Conservation (phyloP, 2,113 vertebrate genomes). For the Sapayoa aenigma region DNA sequence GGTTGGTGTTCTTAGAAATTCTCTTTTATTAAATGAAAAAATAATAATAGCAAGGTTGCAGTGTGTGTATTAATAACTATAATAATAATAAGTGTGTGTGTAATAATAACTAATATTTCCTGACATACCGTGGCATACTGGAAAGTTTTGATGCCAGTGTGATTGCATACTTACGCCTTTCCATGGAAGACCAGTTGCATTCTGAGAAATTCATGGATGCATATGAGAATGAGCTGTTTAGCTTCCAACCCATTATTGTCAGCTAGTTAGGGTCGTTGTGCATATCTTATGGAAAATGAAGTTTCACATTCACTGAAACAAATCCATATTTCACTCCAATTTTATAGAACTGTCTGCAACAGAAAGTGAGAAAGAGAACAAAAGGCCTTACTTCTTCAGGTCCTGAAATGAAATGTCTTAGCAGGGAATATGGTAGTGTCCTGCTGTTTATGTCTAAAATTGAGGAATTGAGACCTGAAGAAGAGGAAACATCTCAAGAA, state of each 20-base stretch:
- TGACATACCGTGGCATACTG: background rate
- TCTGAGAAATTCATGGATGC: background rate
- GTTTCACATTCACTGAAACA: background rate
- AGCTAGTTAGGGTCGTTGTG: background rate
- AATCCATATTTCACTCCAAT: background rate
- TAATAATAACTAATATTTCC: background rate
- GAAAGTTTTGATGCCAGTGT: background rate
- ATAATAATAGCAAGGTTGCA: background rate
- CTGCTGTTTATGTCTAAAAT: background rate
- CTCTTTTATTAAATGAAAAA: background rate
- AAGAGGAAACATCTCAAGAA: constrained; percentile 34
- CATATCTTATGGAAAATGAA: background rate
- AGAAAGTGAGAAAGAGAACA: constrained; percentile 33
- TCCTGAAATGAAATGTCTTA: background rate
- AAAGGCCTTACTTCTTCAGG: background rate
- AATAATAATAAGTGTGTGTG: background rate
- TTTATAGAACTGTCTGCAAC: background rate
- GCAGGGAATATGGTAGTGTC: background rate
- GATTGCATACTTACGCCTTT: background rate
- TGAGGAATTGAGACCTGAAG: constrained; percentile 48
- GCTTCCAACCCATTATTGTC: background rate
- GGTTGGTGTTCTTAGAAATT: background rate
- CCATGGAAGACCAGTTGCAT: background rate
- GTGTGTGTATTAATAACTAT: background rate
- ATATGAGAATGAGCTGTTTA: background rate